phyloP scores from a whole-genome alignment of 2,888 invertebrate genomes.

The Leptogaster cylindrica region DNA sequence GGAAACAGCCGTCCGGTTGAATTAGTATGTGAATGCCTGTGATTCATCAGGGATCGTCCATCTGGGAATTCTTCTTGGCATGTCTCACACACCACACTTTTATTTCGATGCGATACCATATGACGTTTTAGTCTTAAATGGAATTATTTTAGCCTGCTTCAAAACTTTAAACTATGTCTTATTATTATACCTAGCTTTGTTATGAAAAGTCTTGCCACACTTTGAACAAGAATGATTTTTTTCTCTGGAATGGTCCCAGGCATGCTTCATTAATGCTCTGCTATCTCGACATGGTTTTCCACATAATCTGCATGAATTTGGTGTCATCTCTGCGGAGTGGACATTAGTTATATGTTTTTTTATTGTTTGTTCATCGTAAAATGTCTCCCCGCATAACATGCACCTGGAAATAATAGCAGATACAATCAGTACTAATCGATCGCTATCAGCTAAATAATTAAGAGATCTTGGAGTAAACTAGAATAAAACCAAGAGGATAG shows the following conservation, averaged over 20 bases:
- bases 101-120: constrained; percentile 75
- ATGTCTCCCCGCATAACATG: constrained; percentile 71
- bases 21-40: constrained; percentile 69
- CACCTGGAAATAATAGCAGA: constrained; percentile 60
- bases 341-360: constrained; percentile 69
- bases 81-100: constrained; percentile 72
- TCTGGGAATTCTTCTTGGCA: constrained; percentile 76
- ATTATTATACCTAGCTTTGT: constrained; percentile 64
- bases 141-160: constrained; percentile 6
- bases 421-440: not conserved
- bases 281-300: constrained; percentile 74
- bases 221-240: constrained; percentile 70
- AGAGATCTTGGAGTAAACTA: not conserved
- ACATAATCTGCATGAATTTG: constrained; percentile 72
- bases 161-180: not conserved
- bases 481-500: constrained; percentile 6
- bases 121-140: constrained; percentile 69
- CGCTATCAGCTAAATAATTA: not conserved
- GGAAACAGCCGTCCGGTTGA: constrained; percentile 73
- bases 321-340: constrained; percentile 68
- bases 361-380: constrained; percentile 68
- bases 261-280: constrained; percentile 71
- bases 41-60: constrained; percentile 72
- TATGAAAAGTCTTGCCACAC: constrained; percentile 75
- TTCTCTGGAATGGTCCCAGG: constrained; percentile 72